Evolutionary conservation across 2,113 vertebrate genomes (phyloP), one percentile per base, ranked within the genome.

Genomic region (Apaloderma vittatum): DNA sequence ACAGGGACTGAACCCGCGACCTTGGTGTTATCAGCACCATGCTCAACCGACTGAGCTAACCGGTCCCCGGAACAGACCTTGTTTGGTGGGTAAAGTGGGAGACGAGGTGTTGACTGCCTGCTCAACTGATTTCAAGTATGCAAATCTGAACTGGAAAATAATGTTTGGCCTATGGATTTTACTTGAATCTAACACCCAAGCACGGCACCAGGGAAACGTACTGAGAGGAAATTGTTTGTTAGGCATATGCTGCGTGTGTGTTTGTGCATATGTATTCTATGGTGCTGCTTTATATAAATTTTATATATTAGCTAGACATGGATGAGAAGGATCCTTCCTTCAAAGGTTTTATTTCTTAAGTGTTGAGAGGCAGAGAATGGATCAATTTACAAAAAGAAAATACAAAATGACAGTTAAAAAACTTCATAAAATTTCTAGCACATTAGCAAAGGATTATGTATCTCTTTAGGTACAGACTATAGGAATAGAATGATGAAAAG

Each of bases 401-500:
- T 40, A 92, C 57, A 92, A 91, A 88, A 19, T 89, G 94, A 85
- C 68, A 88, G 73, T 77, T 92, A 57, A 88, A 84, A 74, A 65
- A 70, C 1, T 45, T 21, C 70, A 73, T 92, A 67, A 80, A 67
- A 94, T 95, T 92, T 93, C 54, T 84, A 94, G 74, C 86, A 57
- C 73, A 93, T 95, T 96, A 95, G 65, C 68, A 91, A 90, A 91
- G 46, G 68, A 45, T 96, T 96, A 61, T 79, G 29, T 75, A 65
- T 88, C 73, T 93, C 66, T 90, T 93, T 86, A 45, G 3, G 14
- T 75, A 54, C 29, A 78, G 34, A 51, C 71, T 94, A 26, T 84
- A 94, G 80, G 51, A 93, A 85, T 26, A 78, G 14, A 88, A 16
- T 4, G 27, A 88, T 65, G 61, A 91, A 93, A 90, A 92, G 63